Base-by-base conservation (phyloP, 2,888 invertebrate species). In the Tryphoninae sp. region DNA sequence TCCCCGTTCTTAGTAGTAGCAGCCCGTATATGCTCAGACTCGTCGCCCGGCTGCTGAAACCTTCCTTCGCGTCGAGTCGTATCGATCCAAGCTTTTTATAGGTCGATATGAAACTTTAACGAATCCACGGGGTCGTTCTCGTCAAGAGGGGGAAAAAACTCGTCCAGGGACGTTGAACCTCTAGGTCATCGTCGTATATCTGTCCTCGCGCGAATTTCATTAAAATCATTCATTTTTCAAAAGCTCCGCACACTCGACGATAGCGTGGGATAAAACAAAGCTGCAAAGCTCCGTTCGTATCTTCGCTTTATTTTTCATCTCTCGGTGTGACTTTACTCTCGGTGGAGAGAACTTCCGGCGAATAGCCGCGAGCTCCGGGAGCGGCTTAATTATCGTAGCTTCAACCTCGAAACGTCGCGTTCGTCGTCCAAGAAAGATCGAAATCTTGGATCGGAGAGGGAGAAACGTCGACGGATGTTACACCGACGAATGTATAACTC, bases 81-180 rank as follows among this genome's bases (percentile, higher is more conserved):
- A 78, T 81, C 81, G 81, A 81, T 53, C 81, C 61, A 64, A n/a
- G 65, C 65, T 81, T 81, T 81, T 81, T 81, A 81, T 78, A 75
- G 81, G 81, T 81, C 81, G 81, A 81, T 81, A 78, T 81, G 81
- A 81, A 81, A 71, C 53, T 81, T 81, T 81, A 75, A 81, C 78
- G 65, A 78, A 58, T 77, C 58, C 55, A 6, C 62, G 22, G 40
- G 23, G 51, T 59, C n/a, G 16, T 42, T 19, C 61, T 45, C 16
- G 19, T 22, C 33, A n/a, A 45, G 11, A 71, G 19, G 7, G 33
- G 45, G 55, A 71, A 76, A 80, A 71, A 80, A 80, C 26, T 68
- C 53, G 71, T 69, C 61, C 78, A 75, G 78, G 71, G 75, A 69
- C 81, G 65, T 75, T 78, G 78, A 81, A 78, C 78, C 33, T 45